Base-by-base conservation (phyloP, 2,113 vertebrate species). In the Tauraco erythrolophus region DNA sequence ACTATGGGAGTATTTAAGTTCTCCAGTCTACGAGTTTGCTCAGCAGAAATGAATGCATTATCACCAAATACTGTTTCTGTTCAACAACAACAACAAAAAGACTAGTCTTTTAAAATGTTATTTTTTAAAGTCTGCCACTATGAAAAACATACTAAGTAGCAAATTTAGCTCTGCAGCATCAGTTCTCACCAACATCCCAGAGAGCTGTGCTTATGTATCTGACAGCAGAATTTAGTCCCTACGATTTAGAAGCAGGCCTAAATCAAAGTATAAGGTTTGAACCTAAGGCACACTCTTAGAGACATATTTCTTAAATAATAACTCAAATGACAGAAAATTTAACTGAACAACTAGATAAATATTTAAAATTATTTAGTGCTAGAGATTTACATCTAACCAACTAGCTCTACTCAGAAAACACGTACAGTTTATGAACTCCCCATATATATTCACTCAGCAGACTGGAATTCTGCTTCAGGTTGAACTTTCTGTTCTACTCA, bases 401-500 rank as follows among this genome's bases (percentile, higher is more conserved):
- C 43, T 45, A 21, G 25, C 30, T 75, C 39, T 41, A 37, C 43
- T 46, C 48, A 53, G 64, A 79, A 88, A 94, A 74, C 37, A 88
- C 83, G 45, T 62, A 72, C 5, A 45, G 41, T 93, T 89, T 85
- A 83, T 61, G 54, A 54, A 62, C 21, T 92, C 10, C 21, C 19
- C 27, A 61, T 53, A 68, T 64, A 83, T 31, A 76, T 76, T 53
- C 75, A 72, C n/a, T 37, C 58, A 76, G 57, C 65, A 74, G 37
- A 61, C 24, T 35, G 7, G 45, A 93, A 85, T 72, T 76, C 54
- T 77, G n/a, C 70, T 85, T 64, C 66, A 83, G 21, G 31, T 72
- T 72, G n/a, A 88, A 37, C 66, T 85, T 91, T 39, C 69, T n/a
- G 89, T 84, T 95, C 86, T 39, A 37, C 68, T 91, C 83, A 77